Conservation (phyloP, 2,113 vertebrate genomes). For the Condylura cristata region DNA sequence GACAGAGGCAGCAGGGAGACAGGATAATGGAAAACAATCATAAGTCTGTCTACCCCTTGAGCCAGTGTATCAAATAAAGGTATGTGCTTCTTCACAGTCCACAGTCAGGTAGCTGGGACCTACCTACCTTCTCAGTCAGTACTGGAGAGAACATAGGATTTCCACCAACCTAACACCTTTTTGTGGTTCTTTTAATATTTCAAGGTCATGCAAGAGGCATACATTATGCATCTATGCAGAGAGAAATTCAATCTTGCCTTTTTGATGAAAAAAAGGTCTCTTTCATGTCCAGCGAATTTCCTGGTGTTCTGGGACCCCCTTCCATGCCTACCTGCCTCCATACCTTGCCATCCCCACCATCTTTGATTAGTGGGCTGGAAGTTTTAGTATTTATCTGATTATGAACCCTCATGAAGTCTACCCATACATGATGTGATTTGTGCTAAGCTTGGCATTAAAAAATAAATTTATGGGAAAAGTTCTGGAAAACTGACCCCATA, state of each 20-base stretch:
- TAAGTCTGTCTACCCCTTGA: no score
- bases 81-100: neutral
- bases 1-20: no score
- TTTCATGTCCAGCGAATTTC: neutral
- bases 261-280: neutral
- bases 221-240: neutral
- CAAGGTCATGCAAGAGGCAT: neutral
- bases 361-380: neutral
- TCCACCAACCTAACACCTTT: neutral
- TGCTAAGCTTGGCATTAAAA: neutral
- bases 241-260: neutral
- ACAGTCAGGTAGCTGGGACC: neutral
- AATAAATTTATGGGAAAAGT: neutral
- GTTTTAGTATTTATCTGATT: neutral
- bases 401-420: no score
- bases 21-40: rapidly evolving
- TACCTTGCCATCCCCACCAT: neutral
- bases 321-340: neutral
- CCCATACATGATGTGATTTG: neutral
- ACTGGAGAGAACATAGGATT: neutral
- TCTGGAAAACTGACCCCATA: neutral
- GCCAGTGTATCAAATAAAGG: neutral
- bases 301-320: neutral
- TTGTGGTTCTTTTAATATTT: neutral
- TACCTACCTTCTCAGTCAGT: neutral